Percentiles rank a stretch among this genome's conserved stretches.
These are phyloP conservation scores for Protaetia brevitarsis DNA, from an alignment of 1,140 invertebrate genomes.

Conservation along the genomic window DNA sequence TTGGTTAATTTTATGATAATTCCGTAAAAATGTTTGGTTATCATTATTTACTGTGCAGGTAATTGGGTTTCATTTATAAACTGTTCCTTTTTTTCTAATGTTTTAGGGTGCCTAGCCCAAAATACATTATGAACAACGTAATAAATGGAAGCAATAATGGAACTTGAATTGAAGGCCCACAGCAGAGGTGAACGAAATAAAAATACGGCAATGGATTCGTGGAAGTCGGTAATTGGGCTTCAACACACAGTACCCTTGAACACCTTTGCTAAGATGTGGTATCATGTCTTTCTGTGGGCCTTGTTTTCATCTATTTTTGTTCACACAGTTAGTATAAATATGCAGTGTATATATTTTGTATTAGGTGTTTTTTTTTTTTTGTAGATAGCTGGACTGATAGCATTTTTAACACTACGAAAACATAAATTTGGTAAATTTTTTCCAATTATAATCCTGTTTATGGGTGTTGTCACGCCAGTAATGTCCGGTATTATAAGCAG, in stretches of 20 bases:
- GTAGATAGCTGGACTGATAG: slow-evolving; percentile 79
- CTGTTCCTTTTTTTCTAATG: background rate
- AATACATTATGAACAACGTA: slow-evolving; percentile 20
- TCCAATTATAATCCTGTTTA: slow-evolving; percentile 79
- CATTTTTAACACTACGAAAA: slow-evolving; percentile 84
- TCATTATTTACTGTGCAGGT: background rate
- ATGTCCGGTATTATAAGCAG: slow-evolving; percentile 86
- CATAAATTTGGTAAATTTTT: slow-evolving; percentile 93
- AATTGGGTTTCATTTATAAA: background rate
- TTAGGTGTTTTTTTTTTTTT: slow-evolving; percentile 29
- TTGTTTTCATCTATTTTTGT: slow-evolving; percentile 90
- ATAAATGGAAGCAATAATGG: slow-evolving; percentile 14
- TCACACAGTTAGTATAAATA: slow-evolving; percentile 58
- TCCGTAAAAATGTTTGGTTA: background rate
- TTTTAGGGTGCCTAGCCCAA: background rate
- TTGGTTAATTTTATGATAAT: background rate
- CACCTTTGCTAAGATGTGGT: slow-evolving; percentile 89
- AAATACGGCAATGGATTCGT: slow-evolving; percentile 59
- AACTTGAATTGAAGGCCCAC: slow-evolving; percentile 24
- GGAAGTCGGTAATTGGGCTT: slow-evolving; percentile 60
- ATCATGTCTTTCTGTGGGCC: slow-evolving; percentile 91
- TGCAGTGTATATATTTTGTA: background rate
- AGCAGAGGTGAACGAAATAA: slow-evolving; percentile 21
- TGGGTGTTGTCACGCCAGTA: slow-evolving; percentile 82
- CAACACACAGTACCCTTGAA: slow-evolving; percentile 58